Evolutionary conservation across 2,888 invertebrate genomes (phyloP), one percentile per base, ranked within the genome.

Genomic region (Nasonia oneida): DNA sequence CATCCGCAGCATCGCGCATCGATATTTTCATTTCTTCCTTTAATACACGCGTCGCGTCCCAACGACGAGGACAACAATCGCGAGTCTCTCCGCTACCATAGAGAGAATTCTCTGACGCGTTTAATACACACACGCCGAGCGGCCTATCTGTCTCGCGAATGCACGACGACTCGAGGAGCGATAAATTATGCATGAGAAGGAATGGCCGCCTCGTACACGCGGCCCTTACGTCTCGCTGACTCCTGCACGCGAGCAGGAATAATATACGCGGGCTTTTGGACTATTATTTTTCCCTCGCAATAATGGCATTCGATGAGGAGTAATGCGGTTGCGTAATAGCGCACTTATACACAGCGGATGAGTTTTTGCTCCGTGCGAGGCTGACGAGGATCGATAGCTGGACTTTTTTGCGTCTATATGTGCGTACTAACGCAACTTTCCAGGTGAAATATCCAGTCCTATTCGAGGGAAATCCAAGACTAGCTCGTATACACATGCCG

Each of bases 181-280:
- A 88, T 90, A 89, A 90, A 90, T 90, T 90, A 90, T 90, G 88
- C 89, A 90, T 90, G 89, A 89, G 88, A 87, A 70, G 67, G 67
- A 83, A 78, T 57, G 47, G 81, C 71, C 78, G 70, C 23, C n/a
- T 18, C 4, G 18, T n/a, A n/a, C n/a, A 57, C 57, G 57, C 57
- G 57, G 57, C 57, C 57, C 57, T 57, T 70, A 70, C 37, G 70
- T 37, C 70, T 37, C 70, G 33, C 70, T 6, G 70, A n/a, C 33
- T 33, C 2, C 2, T 18, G 70, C 37, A 37, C 57, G 57, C 57
- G 57, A 57, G 57, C 5, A n/a, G 57, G 15, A 57, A 57, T 57
- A 57, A 57, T 57, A 57, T 4, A 0, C n/a, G 2, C n/a, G 57
- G 0, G 57, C n/a, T 2, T 57, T n/a, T 3, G n/a, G 57, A 18